Evolutionary conservation across 2,888 invertebrate genomes (phyloP), one percentile per base, ranked within the genome.

Genomic region (Ormyrus pomaceus): DNA sequence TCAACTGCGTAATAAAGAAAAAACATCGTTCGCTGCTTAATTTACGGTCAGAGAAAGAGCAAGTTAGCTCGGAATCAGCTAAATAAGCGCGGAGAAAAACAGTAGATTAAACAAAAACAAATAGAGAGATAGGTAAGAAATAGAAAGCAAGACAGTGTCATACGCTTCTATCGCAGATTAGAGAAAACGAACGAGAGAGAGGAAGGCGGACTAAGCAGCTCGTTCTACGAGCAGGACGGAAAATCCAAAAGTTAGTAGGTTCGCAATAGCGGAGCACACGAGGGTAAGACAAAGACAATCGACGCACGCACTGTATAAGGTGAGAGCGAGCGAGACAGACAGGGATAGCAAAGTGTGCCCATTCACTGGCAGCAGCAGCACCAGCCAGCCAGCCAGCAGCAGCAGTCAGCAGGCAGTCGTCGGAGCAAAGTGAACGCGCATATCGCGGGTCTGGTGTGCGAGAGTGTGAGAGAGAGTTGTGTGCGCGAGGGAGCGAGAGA

Each of bases 321-420:
- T 34, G 7, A 53, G 76, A 48, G 62, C 48, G 13, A 45, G 65
- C 64, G 59, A 76, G 71, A 69, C 46, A 55, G 71, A 69, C 46
- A 55, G 79, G 73, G 62, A 64, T 34, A 62, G 64, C 13, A 80
- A 58, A 77, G 72, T 56, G 78, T 75, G 79, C 72, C 70, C 72
- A 80, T 80, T 80, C 80, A 80, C 76, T 80, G 79, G 70, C 64
- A 59, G 59, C 51, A 19, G 61, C 56, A 69, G 59, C 59, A 34
- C 34, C 34, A 72, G 59, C 48, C 65, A 72, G 59, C 48, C 65
- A 48, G 48, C 34, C 64, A 64, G 77, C 65, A 71, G 77, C 82
- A 83, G 82, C 82, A 79, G 80, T 34, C 62, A 68, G 74, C 77
- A 72, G 58, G 66, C 74, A 74, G 77, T 73, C 46, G 58, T 48